A percentile compares a stretch with the other conserved stretches of the same genome.
Conservation (phyloP, 2,113 vertebrate genomes). For the Daphoenositta chrysoptera region DNA sequence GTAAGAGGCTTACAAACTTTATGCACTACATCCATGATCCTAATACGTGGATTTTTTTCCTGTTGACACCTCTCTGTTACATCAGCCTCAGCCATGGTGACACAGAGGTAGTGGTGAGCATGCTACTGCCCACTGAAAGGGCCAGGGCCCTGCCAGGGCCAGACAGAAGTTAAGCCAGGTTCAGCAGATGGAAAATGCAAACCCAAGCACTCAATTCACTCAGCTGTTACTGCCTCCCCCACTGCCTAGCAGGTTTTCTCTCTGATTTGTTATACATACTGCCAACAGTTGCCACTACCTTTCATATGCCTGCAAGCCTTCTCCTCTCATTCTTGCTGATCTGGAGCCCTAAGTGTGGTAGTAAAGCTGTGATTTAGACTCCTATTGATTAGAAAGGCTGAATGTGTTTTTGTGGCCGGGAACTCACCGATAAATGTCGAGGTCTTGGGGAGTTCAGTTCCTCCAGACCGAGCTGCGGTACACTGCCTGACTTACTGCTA, state of each 20-base stretch:
- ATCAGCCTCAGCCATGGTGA: background rate
- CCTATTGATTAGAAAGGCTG: background rate
- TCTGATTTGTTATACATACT: background rate
- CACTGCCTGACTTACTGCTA: background rate
- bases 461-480: background rate
- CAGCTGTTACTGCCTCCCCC: background rate
- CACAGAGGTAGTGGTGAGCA: background rate
- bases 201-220: background rate
- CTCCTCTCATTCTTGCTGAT: background rate
- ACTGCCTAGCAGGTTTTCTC: background rate
- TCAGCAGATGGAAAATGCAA: background rate
- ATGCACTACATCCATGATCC: background rate
- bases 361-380: background rate
- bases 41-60: background rate
- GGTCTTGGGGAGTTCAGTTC: background rate
- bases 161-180: background rate
- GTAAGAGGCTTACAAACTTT: background rate
- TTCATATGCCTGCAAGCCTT: background rate
- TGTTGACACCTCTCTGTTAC: background rate
- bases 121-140: accelerated
- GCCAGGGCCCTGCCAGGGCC: background rate
- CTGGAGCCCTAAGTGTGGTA: background rate
- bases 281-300: background rate
- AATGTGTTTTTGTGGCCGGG: background rate
- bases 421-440: background rate